These are phyloP conservation scores for Bicyclus anynana DNA, from an alignment of 1,140 invertebrate genomes.

Conservation along the genomic window DNA sequence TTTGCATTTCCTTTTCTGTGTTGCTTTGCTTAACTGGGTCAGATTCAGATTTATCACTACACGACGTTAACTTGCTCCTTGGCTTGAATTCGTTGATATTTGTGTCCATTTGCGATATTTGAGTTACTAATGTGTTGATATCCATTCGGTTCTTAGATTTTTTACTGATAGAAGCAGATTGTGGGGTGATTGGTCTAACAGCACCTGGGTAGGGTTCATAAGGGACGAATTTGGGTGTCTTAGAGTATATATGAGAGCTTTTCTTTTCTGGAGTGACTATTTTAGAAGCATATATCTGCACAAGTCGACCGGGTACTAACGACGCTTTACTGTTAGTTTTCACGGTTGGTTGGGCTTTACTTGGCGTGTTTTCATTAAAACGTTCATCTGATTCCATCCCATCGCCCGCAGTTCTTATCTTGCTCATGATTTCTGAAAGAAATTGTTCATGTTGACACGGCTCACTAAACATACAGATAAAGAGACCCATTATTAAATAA, in stretches of 20 bases:
- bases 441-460: background rate
- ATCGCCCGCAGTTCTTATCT: constrained; percentile 77
- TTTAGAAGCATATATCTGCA: constrained; percentile 59
- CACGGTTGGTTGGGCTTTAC: constrained; percentile 25
- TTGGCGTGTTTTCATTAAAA: constrained; percentile 31
- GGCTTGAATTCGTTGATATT: constrained; percentile 70
- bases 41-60: constrained; percentile 57
- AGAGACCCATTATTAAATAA: background rate
- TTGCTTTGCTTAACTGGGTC: constrained; percentile 35
- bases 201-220: constrained; percentile 93
- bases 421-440: constrained; percentile 55
- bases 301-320: constrained; percentile 37
- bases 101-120: constrained; percentile 82
- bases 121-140: constrained; percentile 82
- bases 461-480: background rate
- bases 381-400: constrained; percentile 77
- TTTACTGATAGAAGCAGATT: constrained; percentile 68
- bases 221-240: constrained; percentile 90
- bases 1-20: constrained; percentile 59
- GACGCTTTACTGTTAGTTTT: constrained; percentile 35
- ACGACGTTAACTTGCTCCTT: constrained; percentile 72
- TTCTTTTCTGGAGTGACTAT: constrained; percentile 49
- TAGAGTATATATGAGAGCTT: constrained; percentile 67
- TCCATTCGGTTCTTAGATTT: constrained; percentile 82
- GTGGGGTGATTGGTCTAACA: constrained; percentile 85